Conservation (phyloP, 2,888 invertebrate species). For the Ophraella communa region DNA sequence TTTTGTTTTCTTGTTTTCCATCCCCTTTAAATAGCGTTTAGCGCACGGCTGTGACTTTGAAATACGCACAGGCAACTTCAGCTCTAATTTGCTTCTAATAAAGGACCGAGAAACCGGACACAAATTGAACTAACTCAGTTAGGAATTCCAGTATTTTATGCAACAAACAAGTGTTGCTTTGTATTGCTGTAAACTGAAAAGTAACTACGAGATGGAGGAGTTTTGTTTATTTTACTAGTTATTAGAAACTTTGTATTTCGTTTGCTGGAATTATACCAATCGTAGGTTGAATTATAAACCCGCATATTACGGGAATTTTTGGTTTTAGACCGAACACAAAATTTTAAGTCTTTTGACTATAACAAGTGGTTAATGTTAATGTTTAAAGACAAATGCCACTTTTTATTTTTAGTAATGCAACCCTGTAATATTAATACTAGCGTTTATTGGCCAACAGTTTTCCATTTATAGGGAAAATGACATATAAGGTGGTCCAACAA, state of each 20-base stretch:
- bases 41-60: background rate
- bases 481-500: no score
- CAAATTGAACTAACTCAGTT: slow-evolving; percentile 12
- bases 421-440: no score
- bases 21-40: background rate
- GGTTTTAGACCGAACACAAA: background rate
- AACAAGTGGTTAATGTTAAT: no score
- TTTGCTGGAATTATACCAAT: background rate
- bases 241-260: background rate
- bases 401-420: no score
- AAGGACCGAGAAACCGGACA: slow-evolving; percentile 7
- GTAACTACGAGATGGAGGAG: background rate
- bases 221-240: background rate
- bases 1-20: background rate
- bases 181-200: background rate
- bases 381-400: no score
- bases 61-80: slow-evolving; percentile 15
- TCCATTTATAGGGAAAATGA: no score
- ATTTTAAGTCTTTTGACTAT: no score
- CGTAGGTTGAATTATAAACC: background rate
- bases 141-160: slow-evolving; percentile 15
- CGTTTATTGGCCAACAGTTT: no score
- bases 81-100: slow-evolving; percentile 21
- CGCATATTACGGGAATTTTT: background rate
- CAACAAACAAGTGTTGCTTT: slow-evolving; percentile 20